Conservation (phyloP, 2,888 invertebrate genomes). For the Platycnemis pennipes region DNA sequence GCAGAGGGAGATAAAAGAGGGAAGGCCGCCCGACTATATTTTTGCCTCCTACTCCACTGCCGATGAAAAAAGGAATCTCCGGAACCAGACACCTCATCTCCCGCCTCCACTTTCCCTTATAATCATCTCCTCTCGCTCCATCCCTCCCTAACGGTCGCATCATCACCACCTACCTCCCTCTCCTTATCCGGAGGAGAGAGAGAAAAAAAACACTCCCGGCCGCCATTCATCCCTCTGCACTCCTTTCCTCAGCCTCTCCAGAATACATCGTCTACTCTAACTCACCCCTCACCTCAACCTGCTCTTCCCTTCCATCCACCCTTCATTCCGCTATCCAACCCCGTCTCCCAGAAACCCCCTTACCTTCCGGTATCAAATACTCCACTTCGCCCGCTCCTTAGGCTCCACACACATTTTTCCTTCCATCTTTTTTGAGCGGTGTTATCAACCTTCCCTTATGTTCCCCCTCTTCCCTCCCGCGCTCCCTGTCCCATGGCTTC, state of each 20-base stretch:
- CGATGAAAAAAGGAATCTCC: constrained; percentile 39
- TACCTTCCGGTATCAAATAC: constrained; percentile 28
- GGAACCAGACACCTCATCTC: constrained; percentile 62
- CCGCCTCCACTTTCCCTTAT: constrained; percentile 62
- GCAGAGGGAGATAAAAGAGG: constrained; percentile 16
- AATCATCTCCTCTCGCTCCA: constrained; percentile 29
- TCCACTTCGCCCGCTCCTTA: neutral
- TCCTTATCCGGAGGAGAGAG: neutral
- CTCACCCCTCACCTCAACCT: neutral
- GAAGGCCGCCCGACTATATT: neutral
- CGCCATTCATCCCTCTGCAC: neutral
- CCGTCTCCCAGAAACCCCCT: neutral
- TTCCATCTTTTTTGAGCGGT: constrained; percentile 23
- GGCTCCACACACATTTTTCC: neutral
- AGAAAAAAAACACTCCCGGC: constrained; percentile 26
- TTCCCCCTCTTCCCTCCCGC: neutral
- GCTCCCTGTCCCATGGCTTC: neutral
- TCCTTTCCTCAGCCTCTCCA: constrained; percentile 5
- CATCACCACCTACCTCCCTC: neutral
- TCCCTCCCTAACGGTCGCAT: neutral
- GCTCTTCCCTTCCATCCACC: neutral
- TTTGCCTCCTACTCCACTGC: constrained; percentile 10
- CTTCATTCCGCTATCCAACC: neutral
- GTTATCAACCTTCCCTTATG: constrained; percentile 13
- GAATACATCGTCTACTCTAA: constrained; percentile 2